Percentiles rank a stretch among this genome's conserved stretches.
Conservation (phyloP, 2,888 invertebrate genomes). For the Parnassius apollo region DNA sequence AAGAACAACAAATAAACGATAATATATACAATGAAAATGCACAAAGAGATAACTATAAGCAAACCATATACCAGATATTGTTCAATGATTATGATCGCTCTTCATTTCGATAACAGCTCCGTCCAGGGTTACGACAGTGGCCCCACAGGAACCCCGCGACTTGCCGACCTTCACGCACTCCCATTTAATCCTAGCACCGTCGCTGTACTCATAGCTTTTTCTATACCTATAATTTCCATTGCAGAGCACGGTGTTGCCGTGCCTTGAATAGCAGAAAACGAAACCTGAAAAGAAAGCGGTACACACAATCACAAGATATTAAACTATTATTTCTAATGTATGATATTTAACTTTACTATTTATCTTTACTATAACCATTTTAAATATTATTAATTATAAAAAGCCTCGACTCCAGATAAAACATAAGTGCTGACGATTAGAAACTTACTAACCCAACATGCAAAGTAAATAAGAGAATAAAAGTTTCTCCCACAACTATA, state of each 20-base stretch:
- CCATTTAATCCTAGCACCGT: slow-evolving; percentile 24
- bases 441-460: too few relatives aligned
- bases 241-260: slow-evolving; percentile 27
- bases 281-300: slow-evolving; percentile 23
- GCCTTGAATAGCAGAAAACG: slow-evolving; percentile 25
- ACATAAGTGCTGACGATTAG: too few relatives aligned
- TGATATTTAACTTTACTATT: too few relatives aligned
- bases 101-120: slow-evolving; percentile 30
- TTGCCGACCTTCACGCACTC: slow-evolving; percentile 28
- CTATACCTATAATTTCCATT: slow-evolving; percentile 25
- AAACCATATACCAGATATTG: background rate
- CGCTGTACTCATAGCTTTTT: slow-evolving; percentile 22
- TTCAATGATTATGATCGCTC: slow-evolving; percentile 14
- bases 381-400: too few relatives aligned
- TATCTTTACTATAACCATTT: too few relatives aligned
- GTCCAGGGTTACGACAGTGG: slow-evolving; percentile 39
- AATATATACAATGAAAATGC: too few relatives aligned
- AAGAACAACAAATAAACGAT: too few relatives aligned
- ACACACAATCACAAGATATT: background rate
- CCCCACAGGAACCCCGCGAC: slow-evolving; percentile 30
- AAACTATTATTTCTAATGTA: too few relatives aligned
- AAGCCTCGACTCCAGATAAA: too few relatives aligned
- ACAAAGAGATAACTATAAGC: background rate
- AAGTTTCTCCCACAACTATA: too few relatives aligned
- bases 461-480: too few relatives aligned